Evolutionary conservation across 2,888 invertebrate species (phyloP), one percentile per base, ranked within the genome.

Genomic region (Aelia acuminata): DNA sequence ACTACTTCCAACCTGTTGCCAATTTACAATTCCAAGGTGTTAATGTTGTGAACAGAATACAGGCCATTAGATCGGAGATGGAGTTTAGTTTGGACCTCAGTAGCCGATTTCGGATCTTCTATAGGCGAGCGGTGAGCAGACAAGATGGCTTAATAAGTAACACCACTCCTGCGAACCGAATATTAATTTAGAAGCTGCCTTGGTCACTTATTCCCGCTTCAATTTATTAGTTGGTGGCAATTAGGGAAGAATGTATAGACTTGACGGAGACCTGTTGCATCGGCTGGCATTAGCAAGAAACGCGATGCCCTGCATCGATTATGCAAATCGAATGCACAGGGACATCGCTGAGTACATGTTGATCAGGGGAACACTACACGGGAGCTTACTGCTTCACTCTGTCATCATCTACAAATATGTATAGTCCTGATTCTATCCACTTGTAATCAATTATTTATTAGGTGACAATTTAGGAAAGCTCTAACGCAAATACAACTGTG

Each of bases 231-330:
- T 15, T 20, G 0, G 8, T 15, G 18, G 63, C 20, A 35, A 18
- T 70, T 70, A 70, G 31, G 31, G 63, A 70, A 35, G 63, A 70
- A 70, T 70, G 63, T 31, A 70, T 35, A 35, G 63, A 20, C 26
- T 31, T 35, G 63, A 70, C 31, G 63, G 35, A 70, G 63, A 35
- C 35, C 5, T 70, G 63, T 70, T 70, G 63, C 35, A 70, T 70
- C 18, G 63, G 31, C 8, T 18, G 35, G 63, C 15, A 70, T 35
- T 35, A 70, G 35, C 63, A 18, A 35, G 63, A 70, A 18, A 70
- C 63, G 63, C 35, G 63, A 70, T 70, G 63, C 26, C 63, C 63
- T 31, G 63, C 63, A 70, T 70, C 63, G 63, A 70, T 70, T 31
- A 70, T 70, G 63, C 31, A 35, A 70, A 70, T 70, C 18, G 35